These are phyloP conservation scores for Anolis apletophallus DNA, from an alignment of 2,797 vertebrate species.

Conservation along the genomic window DNA sequence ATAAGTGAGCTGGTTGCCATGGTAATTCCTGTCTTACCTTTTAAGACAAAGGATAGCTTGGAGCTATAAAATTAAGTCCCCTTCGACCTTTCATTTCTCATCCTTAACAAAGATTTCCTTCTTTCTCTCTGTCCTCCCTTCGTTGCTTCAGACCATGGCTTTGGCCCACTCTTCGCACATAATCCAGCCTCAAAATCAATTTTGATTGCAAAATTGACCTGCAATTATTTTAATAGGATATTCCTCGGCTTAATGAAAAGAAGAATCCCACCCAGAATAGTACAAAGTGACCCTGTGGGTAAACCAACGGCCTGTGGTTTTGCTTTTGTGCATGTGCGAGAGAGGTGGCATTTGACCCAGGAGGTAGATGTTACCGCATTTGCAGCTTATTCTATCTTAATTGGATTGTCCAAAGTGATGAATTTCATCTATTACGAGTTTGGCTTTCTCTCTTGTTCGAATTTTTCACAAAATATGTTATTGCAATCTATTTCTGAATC, in stretches of 20 bases:
- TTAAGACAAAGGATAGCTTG: slow-evolving; percentile 75
- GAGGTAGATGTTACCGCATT: slow-evolving; percentile 52
- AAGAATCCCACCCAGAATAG: background rate
- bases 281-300: slow-evolving; percentile 36
- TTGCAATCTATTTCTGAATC: slow-evolving; percentile 66
- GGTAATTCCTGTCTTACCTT: slow-evolving; percentile 76
- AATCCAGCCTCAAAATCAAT: slow-evolving; percentile 51
- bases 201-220: slow-evolving; percentile 48
- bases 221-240: slow-evolving; percentile 47
- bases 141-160: slow-evolving; percentile 55
- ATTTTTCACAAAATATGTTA: slow-evolving; percentile 62
- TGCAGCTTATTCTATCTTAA: slow-evolving; percentile 51
- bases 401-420: slow-evolving; percentile 51
- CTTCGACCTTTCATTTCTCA: slow-evolving; percentile 67
- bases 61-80: slow-evolving; percentile 69
- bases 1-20: slow-evolving; percentile 71
- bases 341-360: slow-evolving; percentile 50
- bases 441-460: slow-evolving; percentile 58
- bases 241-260: slow-evolving; percentile 51
- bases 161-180: slow-evolving; percentile 34
- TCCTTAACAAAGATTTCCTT: slow-evolving; percentile 39
- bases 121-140: slow-evolving; percentile 26
- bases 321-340: background rate
- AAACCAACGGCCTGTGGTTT: slow-evolving; percentile 26
- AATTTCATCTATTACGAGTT: slow-evolving; percentile 62